These are phyloP conservation scores for Emberiza fucata DNA, from an alignment of 2,113 vertebrate genomes.

Conservation along the genomic window DNA sequence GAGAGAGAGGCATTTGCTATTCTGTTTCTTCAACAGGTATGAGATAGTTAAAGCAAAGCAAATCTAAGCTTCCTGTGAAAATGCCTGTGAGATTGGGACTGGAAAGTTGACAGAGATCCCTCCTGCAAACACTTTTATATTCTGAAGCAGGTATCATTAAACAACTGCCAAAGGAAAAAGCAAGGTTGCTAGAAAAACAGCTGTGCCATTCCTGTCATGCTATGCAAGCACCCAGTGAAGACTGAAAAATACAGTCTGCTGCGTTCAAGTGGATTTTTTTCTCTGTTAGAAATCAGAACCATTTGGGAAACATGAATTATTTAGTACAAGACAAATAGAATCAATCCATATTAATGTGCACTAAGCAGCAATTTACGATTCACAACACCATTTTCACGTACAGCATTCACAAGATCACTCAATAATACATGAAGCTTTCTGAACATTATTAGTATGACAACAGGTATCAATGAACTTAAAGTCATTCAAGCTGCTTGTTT, in stretches of 20 bases:
- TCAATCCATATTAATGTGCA: not conserved
- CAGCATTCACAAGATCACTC: not conserved
- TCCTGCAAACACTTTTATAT: not conserved
- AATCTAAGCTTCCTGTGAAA: not conserved
- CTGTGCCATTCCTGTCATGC: not conserved
- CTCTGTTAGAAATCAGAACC: constrained; percentile 9
- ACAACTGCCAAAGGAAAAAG: not conserved
- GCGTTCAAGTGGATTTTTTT: not conserved
- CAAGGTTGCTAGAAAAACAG: not conserved
- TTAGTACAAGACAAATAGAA: constrained; percentile 25
- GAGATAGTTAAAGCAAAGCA: not conserved
- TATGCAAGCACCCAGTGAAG: not conserved
- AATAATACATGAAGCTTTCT: constrained; percentile 49
- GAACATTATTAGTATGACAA: not conserved
- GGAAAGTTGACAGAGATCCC: not conserved
- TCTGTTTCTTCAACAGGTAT: not conserved
- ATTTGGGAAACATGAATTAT: constrained; percentile 44
- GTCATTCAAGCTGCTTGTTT: not conserved
- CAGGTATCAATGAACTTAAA: constrained; percentile 28
- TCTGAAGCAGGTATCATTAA: not conserved
- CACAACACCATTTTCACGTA: constrained; percentile 8
- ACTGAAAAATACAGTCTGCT: not conserved
- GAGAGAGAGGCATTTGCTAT: not conserved
- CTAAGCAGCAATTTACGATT: constrained; percentile 36
- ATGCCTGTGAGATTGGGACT: not conserved